A percentile compares a stretch with the other conserved stretches of the same genome.
phyloP scores from a whole-genome alignment of 2,113 vertebrate species.

The Laterallus jamaicensis region DNA sequence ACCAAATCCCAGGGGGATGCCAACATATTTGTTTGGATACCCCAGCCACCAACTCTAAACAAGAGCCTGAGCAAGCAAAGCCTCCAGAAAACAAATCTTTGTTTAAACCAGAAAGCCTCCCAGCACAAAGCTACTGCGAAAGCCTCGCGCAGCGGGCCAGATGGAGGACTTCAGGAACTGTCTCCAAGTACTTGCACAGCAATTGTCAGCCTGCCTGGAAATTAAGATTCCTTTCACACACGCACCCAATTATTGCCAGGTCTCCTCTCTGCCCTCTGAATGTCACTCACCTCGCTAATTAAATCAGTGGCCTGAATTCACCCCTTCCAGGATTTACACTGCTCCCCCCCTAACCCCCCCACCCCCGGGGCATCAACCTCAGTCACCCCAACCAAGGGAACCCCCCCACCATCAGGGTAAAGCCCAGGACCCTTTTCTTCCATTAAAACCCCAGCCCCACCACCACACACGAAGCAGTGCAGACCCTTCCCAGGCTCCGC shows the following conservation, averaged over 20 bases:
- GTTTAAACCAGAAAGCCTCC: background rate
- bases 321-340: background rate
- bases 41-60: conserved; percentile 8
- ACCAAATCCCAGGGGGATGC: background rate
- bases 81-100: conserved; percentile 37
- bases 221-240: conserved; percentile 55
- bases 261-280: conserved; percentile 18
- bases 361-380: background rate
- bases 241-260: conserved; percentile 29
- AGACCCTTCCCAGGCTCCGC: rapidly evolving
- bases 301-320: background rate
- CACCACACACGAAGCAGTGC: background rate
- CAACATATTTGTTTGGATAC: background rate
- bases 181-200: background rate
- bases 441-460: background rate
- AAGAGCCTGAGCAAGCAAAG: background rate
- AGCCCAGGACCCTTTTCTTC: background rate
- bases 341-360: background rate
- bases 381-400: background rate
- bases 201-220: conserved; percentile 61
- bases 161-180: conserved; percentile 22
- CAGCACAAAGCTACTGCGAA: background rate
- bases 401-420: background rate
- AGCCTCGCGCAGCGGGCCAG: background rate
- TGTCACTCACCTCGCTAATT: background rate